phyloP scores from a whole-genome alignment of 92 coral and sea anemone species.

The Diadumene lineata region DNA sequence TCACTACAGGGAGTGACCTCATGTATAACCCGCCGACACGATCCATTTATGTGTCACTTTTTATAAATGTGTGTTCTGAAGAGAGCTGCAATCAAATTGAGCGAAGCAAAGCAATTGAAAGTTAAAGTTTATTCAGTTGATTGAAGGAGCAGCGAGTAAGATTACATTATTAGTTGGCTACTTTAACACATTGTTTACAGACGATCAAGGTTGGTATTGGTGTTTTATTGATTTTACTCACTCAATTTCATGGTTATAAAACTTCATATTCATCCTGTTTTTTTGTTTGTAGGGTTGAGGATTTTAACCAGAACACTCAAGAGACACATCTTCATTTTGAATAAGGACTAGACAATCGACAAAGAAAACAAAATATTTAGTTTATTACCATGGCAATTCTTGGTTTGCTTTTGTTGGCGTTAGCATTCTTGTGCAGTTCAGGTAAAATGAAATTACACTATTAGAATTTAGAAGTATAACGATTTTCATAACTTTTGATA shows the following conservation, averaged over 20 bases:
- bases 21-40: constrained; percentile 27
- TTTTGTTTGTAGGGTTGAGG: neutral
- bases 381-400: constrained; percentile 7
- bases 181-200: constrained; percentile 20
- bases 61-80: neutral
- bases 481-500: too few species aligned
- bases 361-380: constrained; percentile 3
- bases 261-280: constrained; percentile 11
- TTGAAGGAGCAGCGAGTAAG: too few species aligned
- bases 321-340: neutral
- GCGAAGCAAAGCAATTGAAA: neutral
- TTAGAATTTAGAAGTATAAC: too few species aligned
- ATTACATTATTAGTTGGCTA: neutral
- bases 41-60: constrained; percentile 5
- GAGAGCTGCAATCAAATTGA: neutral
- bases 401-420: neutral
- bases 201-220: neutral
- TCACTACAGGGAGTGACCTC: constrained; percentile 41
- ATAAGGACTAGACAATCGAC: neutral
- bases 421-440: constrained; percentile 18
- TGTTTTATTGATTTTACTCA: neutral
- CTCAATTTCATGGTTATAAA: constrained; percentile 2
- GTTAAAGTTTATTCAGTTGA: neutral
- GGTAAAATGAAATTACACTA: too few species aligned
- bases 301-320: neutral